Conservation (phyloP, 1,140 invertebrate species). For the Drosophila pachea region DNA sequence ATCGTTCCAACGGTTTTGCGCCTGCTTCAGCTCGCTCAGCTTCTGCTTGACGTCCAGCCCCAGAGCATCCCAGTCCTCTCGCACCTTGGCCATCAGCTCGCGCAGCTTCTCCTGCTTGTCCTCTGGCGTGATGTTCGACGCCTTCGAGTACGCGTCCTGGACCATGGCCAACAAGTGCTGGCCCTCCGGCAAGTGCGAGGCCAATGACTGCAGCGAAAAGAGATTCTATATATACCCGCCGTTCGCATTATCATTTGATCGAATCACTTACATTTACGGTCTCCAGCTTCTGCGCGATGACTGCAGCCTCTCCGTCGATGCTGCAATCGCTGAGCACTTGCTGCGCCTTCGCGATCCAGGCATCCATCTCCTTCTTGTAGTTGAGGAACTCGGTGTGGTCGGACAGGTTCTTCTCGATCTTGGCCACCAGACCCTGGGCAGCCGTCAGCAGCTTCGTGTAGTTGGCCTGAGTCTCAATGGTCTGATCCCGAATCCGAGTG, state of each 20-base stretch:
- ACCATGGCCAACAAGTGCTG: constrained; percentile 89
- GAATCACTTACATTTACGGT: constrained; percentile 82
- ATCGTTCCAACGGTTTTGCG: constrained; percentile 89
- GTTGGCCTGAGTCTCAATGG: constrained; percentile 88
- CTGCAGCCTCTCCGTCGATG: constrained; percentile 87
- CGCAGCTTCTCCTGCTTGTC: constrained; percentile 89
- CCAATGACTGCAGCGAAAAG: constrained; percentile 80
- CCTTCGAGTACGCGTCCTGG: constrained; percentile 91
- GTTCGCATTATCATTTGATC: not conserved
- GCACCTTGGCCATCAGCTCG: constrained; percentile 86
- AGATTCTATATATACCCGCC: not conserved
- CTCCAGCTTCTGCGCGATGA: constrained; percentile 91
- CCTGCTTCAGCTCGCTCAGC: constrained; percentile 87
- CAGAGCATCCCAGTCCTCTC: constrained; percentile 90
- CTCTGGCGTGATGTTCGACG: constrained; percentile 87
- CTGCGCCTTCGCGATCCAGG: constrained; percentile 89
- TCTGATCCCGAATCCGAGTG: constrained; percentile 90
- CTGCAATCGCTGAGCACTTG: constrained; percentile 89
- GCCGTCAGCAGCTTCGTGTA: constrained; percentile 88
- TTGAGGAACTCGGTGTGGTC: constrained; percentile 94
- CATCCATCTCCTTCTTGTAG: constrained; percentile 88
- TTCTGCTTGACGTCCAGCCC: constrained; percentile 89
- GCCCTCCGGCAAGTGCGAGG: constrained; percentile 89
- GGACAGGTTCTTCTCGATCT: constrained; percentile 91
- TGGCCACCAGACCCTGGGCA: constrained; percentile 88